Percentiles rank a stretch among this genome's conserved stretches.
These are phyloP conservation scores for Passer domesticus DNA, from an alignment of 2,113 vertebrate genomes.

Conservation along the genomic window DNA sequence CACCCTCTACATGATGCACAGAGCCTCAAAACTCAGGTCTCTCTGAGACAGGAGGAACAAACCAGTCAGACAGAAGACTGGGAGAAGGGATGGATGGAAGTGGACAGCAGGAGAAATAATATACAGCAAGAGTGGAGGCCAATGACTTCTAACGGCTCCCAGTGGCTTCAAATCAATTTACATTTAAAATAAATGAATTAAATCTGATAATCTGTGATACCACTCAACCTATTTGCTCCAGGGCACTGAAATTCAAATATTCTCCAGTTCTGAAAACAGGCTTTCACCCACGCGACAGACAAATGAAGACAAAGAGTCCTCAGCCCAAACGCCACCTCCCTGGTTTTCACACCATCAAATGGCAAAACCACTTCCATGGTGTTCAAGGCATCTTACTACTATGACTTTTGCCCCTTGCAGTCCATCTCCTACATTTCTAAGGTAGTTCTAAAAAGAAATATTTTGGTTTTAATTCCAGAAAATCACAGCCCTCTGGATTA, in stretches of 20 bases:
- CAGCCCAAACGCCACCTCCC: neutral
- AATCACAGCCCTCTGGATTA: rapidly evolving
- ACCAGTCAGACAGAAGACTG: neutral
- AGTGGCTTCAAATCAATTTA: slow-evolving; percentile 66
- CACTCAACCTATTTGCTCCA: slow-evolving; percentile 57
- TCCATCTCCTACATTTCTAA: neutral
- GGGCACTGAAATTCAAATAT: slow-evolving; percentile 62
- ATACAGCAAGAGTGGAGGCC: neutral
- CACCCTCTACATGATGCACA: rapidly evolving
- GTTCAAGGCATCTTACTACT: rapidly evolving
- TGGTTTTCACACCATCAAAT: neutral
- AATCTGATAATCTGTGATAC: slow-evolving; percentile 64
- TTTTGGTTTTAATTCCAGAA: neutral
- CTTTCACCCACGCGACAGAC: neutral
- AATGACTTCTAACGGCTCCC: neutral
- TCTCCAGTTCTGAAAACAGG: slow-evolving; percentile 15
- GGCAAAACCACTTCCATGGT: neutral
- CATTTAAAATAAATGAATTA: slow-evolving; percentile 68
- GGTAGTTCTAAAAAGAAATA: neutral
- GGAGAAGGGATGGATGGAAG: neutral
- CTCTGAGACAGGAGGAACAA: neutral
- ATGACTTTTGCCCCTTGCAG: neutral
- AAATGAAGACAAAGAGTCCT: slow-evolving; percentile 16
- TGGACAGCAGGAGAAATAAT: neutral
- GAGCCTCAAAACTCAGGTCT: neutral